phyloP scores from a whole-genome alignment of 2,888 invertebrate species.

The Perdita meconis region DNA sequence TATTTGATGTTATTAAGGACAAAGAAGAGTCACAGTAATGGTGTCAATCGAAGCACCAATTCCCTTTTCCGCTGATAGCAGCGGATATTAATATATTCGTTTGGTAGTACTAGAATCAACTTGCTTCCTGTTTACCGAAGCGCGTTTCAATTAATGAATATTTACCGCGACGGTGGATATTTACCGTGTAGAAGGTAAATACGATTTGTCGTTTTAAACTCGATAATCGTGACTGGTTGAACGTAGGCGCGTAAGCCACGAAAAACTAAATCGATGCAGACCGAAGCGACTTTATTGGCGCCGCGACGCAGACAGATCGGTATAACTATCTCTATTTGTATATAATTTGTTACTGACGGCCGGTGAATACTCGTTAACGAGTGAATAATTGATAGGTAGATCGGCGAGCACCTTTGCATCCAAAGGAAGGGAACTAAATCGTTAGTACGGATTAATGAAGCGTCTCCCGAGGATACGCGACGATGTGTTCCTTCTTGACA shows the following conservation, averaged over 20 bases:
- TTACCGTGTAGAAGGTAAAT: conserved; percentile 62
- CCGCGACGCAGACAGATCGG: conserved; percentile 15
- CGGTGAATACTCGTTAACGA: conserved; percentile 33
- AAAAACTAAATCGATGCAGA: conserved; percentile 27
- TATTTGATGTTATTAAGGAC: neutral
- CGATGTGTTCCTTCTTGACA: conserved; percentile 5
- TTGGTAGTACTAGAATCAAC: conserved; percentile 49
- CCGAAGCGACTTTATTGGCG: conserved; percentile 37
- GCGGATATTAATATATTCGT: conserved; percentile 63
- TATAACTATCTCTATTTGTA: conserved; percentile 49
- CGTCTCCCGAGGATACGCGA: conserved; percentile 28
- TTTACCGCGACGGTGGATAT: conserved; percentile 64
- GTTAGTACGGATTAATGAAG: conserved; percentile 56
- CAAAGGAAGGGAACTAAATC: conserved; percentile 42
- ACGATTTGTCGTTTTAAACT: conserved; percentile 62
- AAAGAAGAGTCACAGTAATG: too few relatives aligned
- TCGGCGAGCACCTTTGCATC: conserved; percentile 14
- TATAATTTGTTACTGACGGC: conserved; percentile 51
- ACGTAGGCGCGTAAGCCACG: conserved; percentile 33
- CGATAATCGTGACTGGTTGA: conserved; percentile 25
- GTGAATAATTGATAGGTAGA: conserved; percentile 43
- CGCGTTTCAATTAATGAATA: conserved; percentile 69
- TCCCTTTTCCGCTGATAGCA: neutral
- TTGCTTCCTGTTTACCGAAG: conserved; percentile 62
- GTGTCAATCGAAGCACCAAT: neutral